Conservation (phyloP, 2,888 invertebrate species). For the Luperina nickerlii region DNA sequence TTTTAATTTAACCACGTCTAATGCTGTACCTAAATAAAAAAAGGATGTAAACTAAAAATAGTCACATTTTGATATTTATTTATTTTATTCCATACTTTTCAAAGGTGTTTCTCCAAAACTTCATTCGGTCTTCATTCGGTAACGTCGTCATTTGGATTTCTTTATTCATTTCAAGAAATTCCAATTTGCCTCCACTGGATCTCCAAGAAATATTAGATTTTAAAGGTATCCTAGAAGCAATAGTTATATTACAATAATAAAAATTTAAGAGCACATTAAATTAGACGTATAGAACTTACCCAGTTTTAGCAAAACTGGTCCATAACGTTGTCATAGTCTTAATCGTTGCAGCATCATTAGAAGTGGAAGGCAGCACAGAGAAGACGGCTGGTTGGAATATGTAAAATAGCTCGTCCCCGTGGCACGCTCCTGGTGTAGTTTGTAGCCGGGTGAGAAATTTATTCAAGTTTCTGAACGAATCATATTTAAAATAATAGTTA, state of each 20-base stretch:
- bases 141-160: constrained; percentile 48
- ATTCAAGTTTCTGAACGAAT: constrained; percentile 69
- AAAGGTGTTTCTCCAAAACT: constrained; percentile 61
- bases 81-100: constrained; percentile 50
- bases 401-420: constrained; percentile 71
- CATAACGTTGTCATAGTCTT: constrained; percentile 67
- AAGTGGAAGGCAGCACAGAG: constrained; percentile 43
- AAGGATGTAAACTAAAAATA: background rate
- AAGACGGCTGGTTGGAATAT: constrained; percentile 63
- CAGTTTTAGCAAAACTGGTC: constrained; percentile 72
- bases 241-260: background rate
- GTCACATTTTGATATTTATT: background rate
- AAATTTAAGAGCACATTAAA: no score
- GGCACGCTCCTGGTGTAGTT: constrained; percentile 65
- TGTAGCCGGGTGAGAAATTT: constrained; percentile 62
- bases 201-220: constrained; percentile 40
- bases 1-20: background rate
- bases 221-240: constrained; percentile 59
- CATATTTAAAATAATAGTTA: constrained; percentile 73
- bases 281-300: constrained; percentile 62
- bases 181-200: constrained; percentile 41
- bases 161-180: constrained; percentile 56
- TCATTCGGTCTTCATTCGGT: constrained; percentile 59
- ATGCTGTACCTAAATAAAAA: constrained; percentile 1
- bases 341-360: constrained; percentile 61